phyloP scores from a whole-genome alignment of 2,797 vertebrate genomes.

The Bovichtus variegatus region DNA sequence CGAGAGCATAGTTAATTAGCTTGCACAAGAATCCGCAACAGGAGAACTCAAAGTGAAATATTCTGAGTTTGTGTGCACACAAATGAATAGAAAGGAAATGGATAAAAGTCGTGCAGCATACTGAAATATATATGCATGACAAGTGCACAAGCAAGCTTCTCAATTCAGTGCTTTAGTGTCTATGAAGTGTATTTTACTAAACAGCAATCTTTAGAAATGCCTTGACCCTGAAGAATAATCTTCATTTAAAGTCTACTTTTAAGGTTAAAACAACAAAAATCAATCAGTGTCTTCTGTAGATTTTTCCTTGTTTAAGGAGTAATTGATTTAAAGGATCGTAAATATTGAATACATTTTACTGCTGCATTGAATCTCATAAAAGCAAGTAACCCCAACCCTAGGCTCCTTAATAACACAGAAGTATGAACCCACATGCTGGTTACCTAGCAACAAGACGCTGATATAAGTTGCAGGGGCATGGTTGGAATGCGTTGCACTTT shows the following conservation, averaged over 20 bases:
- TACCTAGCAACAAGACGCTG: constrained; percentile 49
- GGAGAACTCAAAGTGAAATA: neutral
- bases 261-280: neutral
- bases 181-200: neutral
- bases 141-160: neutral
- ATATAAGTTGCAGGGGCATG: constrained; percentile 10
- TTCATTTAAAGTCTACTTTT: neutral
- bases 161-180: neutral
- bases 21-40: constrained; percentile 9
- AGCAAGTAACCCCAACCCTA: neutral
- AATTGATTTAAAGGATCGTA: neutral
- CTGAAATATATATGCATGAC: neutral
- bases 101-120: neutral
- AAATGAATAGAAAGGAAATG: neutral
- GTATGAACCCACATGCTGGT: constrained; percentile 30
- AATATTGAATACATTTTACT: neutral
- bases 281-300: neutral
- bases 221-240: neutral
- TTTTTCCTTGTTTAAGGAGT: neutral
- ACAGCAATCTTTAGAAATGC: neutral
- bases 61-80: neutral
- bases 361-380: neutral
- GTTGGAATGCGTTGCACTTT: neutral
- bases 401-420: constrained; percentile 10
- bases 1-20: neutral